Base-by-base conservation (phyloP, 2,888 invertebrate species). In the Sylvicola cinctus region DNA sequence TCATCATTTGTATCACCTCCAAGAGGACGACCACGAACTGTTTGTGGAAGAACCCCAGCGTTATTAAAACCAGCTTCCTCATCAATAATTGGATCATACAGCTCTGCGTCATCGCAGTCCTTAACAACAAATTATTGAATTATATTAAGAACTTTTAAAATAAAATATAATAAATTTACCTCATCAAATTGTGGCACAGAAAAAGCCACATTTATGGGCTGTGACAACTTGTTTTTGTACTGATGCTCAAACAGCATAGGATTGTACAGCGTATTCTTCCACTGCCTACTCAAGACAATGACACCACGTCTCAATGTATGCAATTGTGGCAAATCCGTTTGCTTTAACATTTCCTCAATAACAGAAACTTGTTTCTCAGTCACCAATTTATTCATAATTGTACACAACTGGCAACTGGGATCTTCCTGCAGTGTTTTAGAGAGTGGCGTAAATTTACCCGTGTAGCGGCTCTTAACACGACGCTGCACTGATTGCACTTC, bases 231-330 rank as follows among this genome's bases (percentile, higher is more conserved):
- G 38, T 74, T 75, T 62, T 84, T 83, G 51, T 85, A 81, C 53
- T 83, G 85, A 52, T 87, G 84, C 47, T 85, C 85, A 35, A 88
- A 67, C 28, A 93, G 62, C 41, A 88, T 63, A 0, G 95, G 93
- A 43, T 91, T 91, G 54, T 93, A 91, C 14, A 95, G 61, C 3
- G 87, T 80, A 55, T 88, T 91, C 60, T 93, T 93, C 95, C 93
- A 95, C 52, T 95, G 93, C 2, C 93, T 70, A 48, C 88, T 88
- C 35, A 95, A 63, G 16, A 93, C 93, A 50, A 95, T 83, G n/a
- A 95, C 80, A 17, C 93, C 93, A 68, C 90, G 88, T 52, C 90
- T 65, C 26, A 93, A 61, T 0, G 84, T 88, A 40, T 84, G 84
- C 10, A 91, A 60, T 39, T 81, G 78, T 2, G 93, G 93, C 39